Evolutionary conservation across 2,888 invertebrate genomes (phyloP).

Genomic region (Amiota communis): DNA sequence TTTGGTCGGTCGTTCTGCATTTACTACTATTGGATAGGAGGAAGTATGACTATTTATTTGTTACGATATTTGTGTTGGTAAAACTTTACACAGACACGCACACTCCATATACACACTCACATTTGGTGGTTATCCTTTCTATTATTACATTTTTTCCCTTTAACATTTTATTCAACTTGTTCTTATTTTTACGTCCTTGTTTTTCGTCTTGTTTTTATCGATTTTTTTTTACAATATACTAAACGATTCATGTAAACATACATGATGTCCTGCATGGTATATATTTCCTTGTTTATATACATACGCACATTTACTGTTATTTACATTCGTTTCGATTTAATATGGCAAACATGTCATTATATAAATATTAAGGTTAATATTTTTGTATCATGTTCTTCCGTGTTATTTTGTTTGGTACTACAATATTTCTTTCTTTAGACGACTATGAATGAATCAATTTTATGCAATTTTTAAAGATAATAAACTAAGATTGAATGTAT

Average conservation of each 20-base stretch:
- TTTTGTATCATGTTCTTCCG: constrained; percentile 18
- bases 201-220: background rate
- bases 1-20: constrained; percentile 29
- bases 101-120: background rate
- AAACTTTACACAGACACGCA: background rate
- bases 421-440: background rate
- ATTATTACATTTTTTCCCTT: constrained; percentile 25
- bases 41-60: constrained; percentile 40
- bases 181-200: constrained; percentile 9
- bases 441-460: background rate
- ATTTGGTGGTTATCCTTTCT: constrained; percentile 12
- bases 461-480: too few species aligned
- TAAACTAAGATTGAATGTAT: too few species aligned
- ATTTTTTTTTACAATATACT: constrained; percentile 13
- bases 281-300: constrained; percentile 8
- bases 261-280: background rate
- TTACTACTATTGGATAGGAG: too few species aligned
- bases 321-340: constrained; percentile 34
- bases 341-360: constrained; percentile 30
- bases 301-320: constrained; percentile 23
- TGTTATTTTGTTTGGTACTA: background rate
- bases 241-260: constrained; percentile 10
- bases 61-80: background rate
- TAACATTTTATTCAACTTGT: background rate
- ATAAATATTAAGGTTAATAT: constrained; percentile 30